Evolutionary conservation across 2,888 invertebrate species (phyloP).

Genomic region (Malthinus flaveolus): DNA sequence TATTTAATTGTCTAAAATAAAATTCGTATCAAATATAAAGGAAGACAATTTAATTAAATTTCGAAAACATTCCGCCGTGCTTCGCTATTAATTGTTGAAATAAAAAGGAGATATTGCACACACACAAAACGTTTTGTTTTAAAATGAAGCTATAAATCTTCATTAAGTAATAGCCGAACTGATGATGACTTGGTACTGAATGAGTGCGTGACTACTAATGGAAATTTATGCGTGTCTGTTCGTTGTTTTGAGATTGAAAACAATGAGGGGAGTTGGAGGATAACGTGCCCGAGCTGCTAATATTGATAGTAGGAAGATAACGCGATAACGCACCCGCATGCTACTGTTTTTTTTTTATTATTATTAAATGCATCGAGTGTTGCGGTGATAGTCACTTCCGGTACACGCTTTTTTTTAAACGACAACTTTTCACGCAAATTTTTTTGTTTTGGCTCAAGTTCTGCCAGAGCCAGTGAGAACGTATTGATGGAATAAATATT

Average conservation of each 20-base stretch:
- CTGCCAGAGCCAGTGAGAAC: too few relatives aligned
- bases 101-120: neutral
- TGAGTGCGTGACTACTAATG: constrained; percentile 35
- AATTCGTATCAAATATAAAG: too few relatives aligned
- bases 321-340: constrained; percentile 23
- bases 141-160: constrained; percentile 28
- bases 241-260: constrained; percentile 32
- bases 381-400: constrained; percentile 9
- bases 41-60: too few relatives aligned
- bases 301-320: constrained; percentile 22
- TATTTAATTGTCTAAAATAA: too few relatives aligned
- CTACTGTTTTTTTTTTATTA: constrained; percentile 8
- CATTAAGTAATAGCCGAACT: constrained; percentile 28
- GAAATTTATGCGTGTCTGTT: constrained; percentile 31
- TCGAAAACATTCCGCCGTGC: neutral
- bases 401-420: constrained; percentile 13
- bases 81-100: too few relatives aligned
- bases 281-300: constrained; percentile 26
- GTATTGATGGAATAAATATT: too few relatives aligned
- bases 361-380: constrained; percentile 9
- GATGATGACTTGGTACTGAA: constrained; percentile 34
- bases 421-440: constrained; percentile 3
- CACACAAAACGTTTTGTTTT: constrained; percentile 26
- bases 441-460: too few relatives aligned
- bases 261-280: constrained; percentile 26